Conservation (phyloP, 2,797 vertebrate genomes). For the Psittacula echo region DNA sequence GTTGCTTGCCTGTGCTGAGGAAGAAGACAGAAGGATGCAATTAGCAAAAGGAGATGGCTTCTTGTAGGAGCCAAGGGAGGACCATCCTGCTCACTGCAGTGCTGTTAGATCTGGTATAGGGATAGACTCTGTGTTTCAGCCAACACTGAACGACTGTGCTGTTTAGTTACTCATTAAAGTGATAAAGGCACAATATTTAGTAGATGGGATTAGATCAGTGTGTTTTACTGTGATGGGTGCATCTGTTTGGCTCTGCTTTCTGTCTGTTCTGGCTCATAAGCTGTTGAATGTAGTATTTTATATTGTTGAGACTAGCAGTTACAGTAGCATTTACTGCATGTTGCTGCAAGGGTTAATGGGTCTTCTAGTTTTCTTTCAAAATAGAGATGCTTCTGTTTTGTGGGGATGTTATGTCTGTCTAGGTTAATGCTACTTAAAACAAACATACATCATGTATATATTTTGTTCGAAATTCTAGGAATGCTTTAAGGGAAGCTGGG, state of each 20-base stretch:
- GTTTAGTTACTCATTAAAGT: not conserved
- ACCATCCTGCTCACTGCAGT: not conserved
- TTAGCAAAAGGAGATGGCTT: not conserved
- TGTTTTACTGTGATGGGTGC: not conserved
- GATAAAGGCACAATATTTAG: not conserved
- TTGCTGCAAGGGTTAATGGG: not conserved
- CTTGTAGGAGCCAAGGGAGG: not conserved
- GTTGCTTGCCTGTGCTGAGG: not conserved
- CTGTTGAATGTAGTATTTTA: not conserved
- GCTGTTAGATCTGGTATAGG: not conserved
- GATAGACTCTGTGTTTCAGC: not conserved
- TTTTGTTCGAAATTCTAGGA: constrained; percentile 83
- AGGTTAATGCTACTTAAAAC: constrained; percentile 18
- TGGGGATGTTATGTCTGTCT: not conserved
- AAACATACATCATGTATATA: not conserved
- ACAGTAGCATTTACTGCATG: not conserved
- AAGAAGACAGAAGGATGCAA: not conserved
- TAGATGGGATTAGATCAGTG: not conserved
- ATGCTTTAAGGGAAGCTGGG: constrained; percentile 99
- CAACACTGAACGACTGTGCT: not conserved
- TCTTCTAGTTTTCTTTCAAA: not conserved
- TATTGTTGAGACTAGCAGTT: not conserved
- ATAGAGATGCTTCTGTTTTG: not conserved
- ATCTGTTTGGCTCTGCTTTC: not conserved
- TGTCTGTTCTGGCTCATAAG: not conserved